Percentiles rank a stretch among this genome's conserved stretches.
Evolutionary conservation across 2,888 invertebrate genomes (phyloP).

Genomic region (Dione vanillae): DNA sequence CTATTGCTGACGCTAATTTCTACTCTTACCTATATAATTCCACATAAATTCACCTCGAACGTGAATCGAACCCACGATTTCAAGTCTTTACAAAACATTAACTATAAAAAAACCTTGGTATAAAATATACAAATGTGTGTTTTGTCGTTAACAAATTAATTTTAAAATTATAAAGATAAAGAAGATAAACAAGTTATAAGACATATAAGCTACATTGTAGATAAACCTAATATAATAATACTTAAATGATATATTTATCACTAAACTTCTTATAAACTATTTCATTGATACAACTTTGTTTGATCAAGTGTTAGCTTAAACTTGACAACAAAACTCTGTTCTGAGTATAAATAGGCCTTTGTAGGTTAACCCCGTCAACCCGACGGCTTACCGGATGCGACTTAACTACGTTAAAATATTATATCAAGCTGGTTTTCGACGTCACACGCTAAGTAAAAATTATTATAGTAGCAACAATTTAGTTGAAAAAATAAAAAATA

Average conservation of each 20-base stretch:
- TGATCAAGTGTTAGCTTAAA: slow-evolving; percentile 77
- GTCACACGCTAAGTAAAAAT: slow-evolving; percentile 19
- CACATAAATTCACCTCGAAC: slow-evolving; percentile 7
- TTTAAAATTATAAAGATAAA: slow-evolving; percentile 11
- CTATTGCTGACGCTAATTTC: slow-evolving; percentile 17
- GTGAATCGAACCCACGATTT: slow-evolving; percentile 19
- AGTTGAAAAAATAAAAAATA: neutral
- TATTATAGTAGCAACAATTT: neutral
- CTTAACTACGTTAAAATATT: slow-evolving; percentile 19
- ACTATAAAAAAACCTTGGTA: neutral
- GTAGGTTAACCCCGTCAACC: slow-evolving; percentile 59
- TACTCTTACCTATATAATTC: slow-evolving; percentile 10
- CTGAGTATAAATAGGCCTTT: slow-evolving; percentile 65
- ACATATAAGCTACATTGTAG: slow-evolving; percentile 2
- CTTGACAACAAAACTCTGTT: slow-evolving; percentile 70
- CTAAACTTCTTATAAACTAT: neutral
- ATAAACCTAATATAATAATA: slow-evolving; percentile 1
- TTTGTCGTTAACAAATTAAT: slow-evolving; percentile 5
- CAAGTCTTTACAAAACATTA: neutral
- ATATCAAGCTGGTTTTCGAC: slow-evolving; percentile 17
- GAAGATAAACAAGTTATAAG: neutral
- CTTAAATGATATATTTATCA: slow-evolving; percentile 11
- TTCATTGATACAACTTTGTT: slow-evolving; percentile 55
- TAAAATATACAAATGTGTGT: neutral
- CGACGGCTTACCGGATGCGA: slow-evolving; percentile 62